Evolutionary conservation across 2,113 vertebrate genomes (phyloP).

Genomic region (Merops nubicus): DNA sequence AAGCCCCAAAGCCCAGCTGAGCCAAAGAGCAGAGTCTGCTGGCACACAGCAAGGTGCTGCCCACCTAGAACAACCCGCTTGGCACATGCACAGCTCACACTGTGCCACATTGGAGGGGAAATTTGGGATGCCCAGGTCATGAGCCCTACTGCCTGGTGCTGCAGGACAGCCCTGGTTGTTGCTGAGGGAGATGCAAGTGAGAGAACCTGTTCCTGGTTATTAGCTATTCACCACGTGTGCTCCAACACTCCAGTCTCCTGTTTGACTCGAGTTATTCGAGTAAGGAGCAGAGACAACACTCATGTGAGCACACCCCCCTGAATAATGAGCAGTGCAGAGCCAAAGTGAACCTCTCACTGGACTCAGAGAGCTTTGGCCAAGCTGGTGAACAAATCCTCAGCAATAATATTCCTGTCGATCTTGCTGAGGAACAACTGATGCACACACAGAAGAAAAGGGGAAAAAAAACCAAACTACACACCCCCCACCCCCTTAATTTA

Average conservation of each 20-base stretch:
- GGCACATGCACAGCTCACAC: not conserved
- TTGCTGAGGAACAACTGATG: not conserved
- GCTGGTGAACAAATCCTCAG: slow-evolving; percentile 23
- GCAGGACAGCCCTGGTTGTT: not conserved
- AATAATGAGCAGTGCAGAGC: slow-evolving; percentile 53
- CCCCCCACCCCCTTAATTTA: not conserved
- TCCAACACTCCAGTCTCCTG: slow-evolving; percentile 60
- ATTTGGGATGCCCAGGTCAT: not conserved
- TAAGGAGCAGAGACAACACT: slow-evolving; percentile 58
- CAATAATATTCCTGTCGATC: not conserved
- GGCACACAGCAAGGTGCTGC: not conserved
- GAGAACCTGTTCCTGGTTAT: not conserved
- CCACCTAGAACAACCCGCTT: not conserved
- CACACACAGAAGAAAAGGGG: not conserved
- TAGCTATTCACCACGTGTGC: slow-evolving; percentile 61
- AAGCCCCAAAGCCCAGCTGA: not conserved
- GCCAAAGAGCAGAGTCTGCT: not conserved
- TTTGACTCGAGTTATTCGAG: slow-evolving; percentile 62
- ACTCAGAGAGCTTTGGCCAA: slow-evolving; percentile 10
- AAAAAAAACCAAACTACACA: not conserved
- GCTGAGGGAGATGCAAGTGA: slow-evolving; percentile 19
- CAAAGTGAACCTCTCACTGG: slow-evolving; percentile 35
- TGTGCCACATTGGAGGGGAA: fast-evolving
- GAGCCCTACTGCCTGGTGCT: not conserved
- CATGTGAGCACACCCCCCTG: slow-evolving; percentile 7